phyloP scores from a whole-genome alignment of 2,113 vertebrate genomes.

The Pelusios castaneus region DNA sequence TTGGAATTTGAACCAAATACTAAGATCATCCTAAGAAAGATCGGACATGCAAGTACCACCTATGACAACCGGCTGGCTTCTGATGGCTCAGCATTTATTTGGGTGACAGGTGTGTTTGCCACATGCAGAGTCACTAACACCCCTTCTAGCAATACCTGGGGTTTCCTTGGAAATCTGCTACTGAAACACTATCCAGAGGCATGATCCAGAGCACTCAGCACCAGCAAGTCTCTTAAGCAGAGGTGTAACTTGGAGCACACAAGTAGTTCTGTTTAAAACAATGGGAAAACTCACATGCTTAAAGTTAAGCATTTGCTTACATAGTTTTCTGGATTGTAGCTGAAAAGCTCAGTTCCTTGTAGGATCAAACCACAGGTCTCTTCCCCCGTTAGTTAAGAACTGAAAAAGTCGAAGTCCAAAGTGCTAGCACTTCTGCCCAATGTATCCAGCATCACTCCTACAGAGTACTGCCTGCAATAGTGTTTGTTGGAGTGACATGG shows the following conservation, averaged over 20 bases:
- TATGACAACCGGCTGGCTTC: background rate
- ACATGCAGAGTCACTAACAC: background rate
- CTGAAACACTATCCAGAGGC: background rate
- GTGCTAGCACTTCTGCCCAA: background rate
- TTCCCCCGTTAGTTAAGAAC: background rate
- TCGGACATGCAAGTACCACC: rapidly evolving
- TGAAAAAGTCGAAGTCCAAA: background rate
- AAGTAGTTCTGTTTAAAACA: background rate
- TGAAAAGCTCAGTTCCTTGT: background rate
- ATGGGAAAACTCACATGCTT: background rate
- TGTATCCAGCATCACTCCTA: background rate
- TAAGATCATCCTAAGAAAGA: background rate
- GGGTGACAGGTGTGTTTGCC: background rate
- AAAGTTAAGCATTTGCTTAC: background rate
- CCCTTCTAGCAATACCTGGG: background rate
- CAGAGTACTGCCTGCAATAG: background rate
- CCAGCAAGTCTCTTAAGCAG: background rate
- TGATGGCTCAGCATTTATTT: background rate
- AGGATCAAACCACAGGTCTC: background rate
- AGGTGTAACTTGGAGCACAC: background rate
- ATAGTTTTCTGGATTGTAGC: background rate
- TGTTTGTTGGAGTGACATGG: background rate
- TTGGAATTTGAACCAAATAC: background rate
- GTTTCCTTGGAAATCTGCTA: background rate
- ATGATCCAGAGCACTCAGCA: background rate